These are phyloP conservation scores for Bergia sp. DNA, from an alignment of 92 coral and sea anemone genomes.

Conservation along the genomic window DNA sequence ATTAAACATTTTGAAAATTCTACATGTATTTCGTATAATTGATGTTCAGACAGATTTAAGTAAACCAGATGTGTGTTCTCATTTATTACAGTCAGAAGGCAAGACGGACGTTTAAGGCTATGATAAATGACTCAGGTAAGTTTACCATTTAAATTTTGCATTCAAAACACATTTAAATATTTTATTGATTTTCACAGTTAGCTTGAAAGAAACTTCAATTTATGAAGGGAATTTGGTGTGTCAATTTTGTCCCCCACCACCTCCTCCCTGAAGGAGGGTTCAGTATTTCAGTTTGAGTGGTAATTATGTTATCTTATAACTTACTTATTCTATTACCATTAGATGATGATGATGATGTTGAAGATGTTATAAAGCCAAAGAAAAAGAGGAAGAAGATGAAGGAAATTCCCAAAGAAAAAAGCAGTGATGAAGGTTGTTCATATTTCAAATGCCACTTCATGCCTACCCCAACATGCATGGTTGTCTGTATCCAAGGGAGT, in stretches of 20 bases:
- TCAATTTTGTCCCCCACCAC: too few species aligned
- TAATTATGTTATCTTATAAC: too few species aligned
- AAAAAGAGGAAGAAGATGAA: constrained; percentile 78
- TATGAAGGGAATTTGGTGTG: too few species aligned
- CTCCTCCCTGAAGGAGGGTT: too few species aligned
- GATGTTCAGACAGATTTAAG: not conserved
- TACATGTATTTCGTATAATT: not conserved
- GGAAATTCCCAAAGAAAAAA: constrained; percentile 68
- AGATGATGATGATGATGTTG: not conserved
- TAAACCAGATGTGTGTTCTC: not conserved
- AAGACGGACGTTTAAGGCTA: constrained; percentile 55
- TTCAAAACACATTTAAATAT: not conserved
- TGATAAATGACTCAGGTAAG: constrained; percentile 55
- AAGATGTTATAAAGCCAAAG: constrained; percentile 56
- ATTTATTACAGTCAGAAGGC: constrained; percentile 28
- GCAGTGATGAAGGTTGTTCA: constrained; percentile 76
- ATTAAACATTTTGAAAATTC: not conserved
- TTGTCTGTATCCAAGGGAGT: too few species aligned
- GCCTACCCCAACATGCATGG: too few species aligned
- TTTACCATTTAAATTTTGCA: not conserved
- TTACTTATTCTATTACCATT: not conserved
- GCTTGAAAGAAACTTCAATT: not conserved
- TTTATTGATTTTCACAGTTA: not conserved
- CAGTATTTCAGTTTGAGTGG: too few species aligned
- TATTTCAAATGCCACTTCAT: too few species aligned